Evolutionary conservation across 2,113 vertebrate genomes (phyloP).

Genomic region (Orientallactaga bullata): DNA sequence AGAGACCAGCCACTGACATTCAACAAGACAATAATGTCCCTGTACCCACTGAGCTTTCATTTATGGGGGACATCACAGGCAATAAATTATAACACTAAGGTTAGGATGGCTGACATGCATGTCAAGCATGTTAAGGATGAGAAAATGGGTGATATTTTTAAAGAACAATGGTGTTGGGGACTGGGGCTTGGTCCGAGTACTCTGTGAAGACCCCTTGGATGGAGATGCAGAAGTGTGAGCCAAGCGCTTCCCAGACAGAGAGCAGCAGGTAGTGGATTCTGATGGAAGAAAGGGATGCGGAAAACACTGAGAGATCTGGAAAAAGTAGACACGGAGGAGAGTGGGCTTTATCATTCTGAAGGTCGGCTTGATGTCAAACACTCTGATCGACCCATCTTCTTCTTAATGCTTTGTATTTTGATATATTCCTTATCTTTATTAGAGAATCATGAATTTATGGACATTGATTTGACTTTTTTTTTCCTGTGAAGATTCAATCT

Average conservation of each 20-base stretch:
- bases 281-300: not conserved
- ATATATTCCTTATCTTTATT: not conserved
- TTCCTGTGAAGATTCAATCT: not conserved
- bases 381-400: too few species aligned
- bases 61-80: not conserved
- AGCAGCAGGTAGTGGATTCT: not conserved
- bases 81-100: not conserved
- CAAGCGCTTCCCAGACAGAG: not conserved
- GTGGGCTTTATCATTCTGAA: fast-evolving
- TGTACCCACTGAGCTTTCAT: fast-evolving
- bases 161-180: fast-evolving
- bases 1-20: fast-evolving
- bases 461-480: not conserved
- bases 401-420: not conserved
- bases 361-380: not conserved
- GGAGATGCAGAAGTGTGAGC: not conserved
- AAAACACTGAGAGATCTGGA: not conserved
- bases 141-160: not conserved
- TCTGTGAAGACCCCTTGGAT: not conserved
- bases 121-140: not conserved
- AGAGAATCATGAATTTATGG: not conserved
- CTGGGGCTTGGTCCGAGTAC: not conserved
- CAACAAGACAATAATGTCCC: fast-evolving
- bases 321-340: not conserved
- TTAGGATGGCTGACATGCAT: not conserved